Evolutionary conservation across 2,888 invertebrate species (phyloP), one percentile per base, ranked within the genome.

Genomic region (Dasysyrphus tricinctus): DNA sequence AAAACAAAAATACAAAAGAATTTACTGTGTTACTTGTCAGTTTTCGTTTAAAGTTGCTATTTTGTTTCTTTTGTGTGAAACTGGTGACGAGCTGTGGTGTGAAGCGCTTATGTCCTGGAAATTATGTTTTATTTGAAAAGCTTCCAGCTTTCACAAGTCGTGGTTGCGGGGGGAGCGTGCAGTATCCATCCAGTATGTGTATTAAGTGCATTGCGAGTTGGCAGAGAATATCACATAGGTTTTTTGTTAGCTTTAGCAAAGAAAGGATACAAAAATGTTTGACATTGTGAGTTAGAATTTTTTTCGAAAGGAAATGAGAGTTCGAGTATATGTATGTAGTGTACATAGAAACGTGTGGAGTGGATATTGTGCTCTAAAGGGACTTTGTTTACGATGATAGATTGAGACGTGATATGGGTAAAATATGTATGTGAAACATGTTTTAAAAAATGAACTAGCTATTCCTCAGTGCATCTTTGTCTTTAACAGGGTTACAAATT

Each of bases 51-150:
- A 59, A 44, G n/a, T 65, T 79, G 12, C 34, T 19, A 34, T 65
- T 65, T 8, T 29, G 34, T 57, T 73, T 9, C 24, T 57, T 47
- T 65, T 56, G 14, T 16, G 11, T 57, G 8, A 9, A 74, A 11
- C 14, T 47, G 42, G 14, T 44, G 37, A 49, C 42, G 59, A 24
- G 29, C 39, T 65, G 65, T 4, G 39, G 57, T 67, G 80, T 59
- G 80, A 54, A 65, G 16, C 39, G 44, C n/a, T 69, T 69, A 44
- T 47, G 44, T 79, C 42, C 51, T 67, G 37, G 51, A 75, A 73
- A 80, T 75, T 69, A 61, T 61, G 37, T 54, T 80, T 75, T 75
- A 74, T 61, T 51, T 44, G 49, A 59, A 79, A 80, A 74, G 56
- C 67, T 79, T 73, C 24, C 16, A 57, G 37, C 57, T 78, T 49